A percentile compares a stretch with the other conserved stretches of the same genome.
Conservation (phyloP, 2,113 vertebrate genomes). For the Spea bombifrons region DNA sequence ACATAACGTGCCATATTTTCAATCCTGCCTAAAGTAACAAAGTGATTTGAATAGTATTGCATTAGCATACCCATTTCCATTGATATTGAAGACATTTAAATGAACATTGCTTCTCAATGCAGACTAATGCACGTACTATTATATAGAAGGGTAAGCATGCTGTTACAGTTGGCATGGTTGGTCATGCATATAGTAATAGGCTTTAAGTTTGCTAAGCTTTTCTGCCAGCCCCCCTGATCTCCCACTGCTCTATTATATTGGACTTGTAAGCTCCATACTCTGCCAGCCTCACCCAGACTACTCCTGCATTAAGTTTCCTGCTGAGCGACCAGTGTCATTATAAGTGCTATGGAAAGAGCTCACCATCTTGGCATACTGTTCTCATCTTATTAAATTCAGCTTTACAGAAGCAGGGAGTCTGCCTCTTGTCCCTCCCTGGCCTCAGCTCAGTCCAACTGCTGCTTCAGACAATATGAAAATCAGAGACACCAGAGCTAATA, state of each 20-base stretch:
- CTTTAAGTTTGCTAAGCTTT: constrained; percentile 98
- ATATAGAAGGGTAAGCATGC: constrained; percentile 59
- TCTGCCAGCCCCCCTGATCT: constrained; percentile 87
- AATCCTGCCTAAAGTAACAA: constrained; percentile 23
- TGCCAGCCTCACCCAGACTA: constrained; percentile 90
- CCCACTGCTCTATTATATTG: constrained; percentile 94
- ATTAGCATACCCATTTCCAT: constrained; percentile 66
- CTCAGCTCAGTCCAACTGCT: constrained; percentile 79
- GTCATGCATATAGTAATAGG: constrained; percentile 86
- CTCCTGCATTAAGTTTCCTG: constrained; percentile 87
- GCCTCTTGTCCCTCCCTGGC: constrained; percentile 77
- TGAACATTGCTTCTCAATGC: constrained; percentile 52
- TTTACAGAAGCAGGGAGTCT: constrained; percentile 79
- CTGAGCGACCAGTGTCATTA: constrained; percentile 87
- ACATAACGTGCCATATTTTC: constrained; percentile 12
- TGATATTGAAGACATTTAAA: constrained; percentile 66
- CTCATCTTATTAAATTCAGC: constrained; percentile 94
- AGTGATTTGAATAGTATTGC: constrained; percentile 42
- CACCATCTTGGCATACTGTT: constrained; percentile 88
- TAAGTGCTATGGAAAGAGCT: constrained; percentile 81
- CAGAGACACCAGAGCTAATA: constrained; percentile 80
- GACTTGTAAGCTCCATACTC: constrained; percentile 82
- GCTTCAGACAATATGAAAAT: constrained; percentile 85
- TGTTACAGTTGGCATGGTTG: constrained; percentile 78
- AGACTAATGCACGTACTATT: constrained; percentile 60